Percentiles rank a stretch among this genome's conserved stretches.
Evolutionary conservation across 2,113 vertebrate species (phyloP).

Genomic region (Turnix velox): DNA sequence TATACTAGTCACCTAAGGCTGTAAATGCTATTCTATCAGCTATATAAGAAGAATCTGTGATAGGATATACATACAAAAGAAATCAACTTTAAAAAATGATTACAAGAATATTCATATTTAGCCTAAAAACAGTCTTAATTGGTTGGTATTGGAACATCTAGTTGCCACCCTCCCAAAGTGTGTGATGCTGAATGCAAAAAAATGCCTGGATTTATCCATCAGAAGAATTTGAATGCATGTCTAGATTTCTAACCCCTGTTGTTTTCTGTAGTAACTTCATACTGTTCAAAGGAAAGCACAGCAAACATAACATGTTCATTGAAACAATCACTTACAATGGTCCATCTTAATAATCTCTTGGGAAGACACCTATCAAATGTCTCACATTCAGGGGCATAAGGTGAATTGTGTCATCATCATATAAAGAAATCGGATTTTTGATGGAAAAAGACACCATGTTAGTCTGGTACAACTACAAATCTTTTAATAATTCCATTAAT

Average conservation of each 20-base stretch:
- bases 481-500: background rate
- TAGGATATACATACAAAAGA: background rate
- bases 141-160: background rate
- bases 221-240: background rate
- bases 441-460: background rate
- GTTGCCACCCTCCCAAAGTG: background rate
- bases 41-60: background rate
- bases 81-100: background rate
- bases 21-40: background rate
- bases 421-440: background rate
- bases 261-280: background rate
- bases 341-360: background rate
- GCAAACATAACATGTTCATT: background rate
- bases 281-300: background rate
- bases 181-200: background rate
- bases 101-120: background rate
- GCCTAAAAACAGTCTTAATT: background rate
- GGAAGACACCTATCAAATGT: background rate
- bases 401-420: background rate
- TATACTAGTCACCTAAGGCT: background rate
- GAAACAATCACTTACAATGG: background rate
- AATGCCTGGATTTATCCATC: background rate
- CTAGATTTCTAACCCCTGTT: background rate
- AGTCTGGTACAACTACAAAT: background rate
- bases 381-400: background rate